phyloP scores from a whole-genome alignment of 2,113 vertebrate species.

The Microcebus lehilahytsara region DNA sequence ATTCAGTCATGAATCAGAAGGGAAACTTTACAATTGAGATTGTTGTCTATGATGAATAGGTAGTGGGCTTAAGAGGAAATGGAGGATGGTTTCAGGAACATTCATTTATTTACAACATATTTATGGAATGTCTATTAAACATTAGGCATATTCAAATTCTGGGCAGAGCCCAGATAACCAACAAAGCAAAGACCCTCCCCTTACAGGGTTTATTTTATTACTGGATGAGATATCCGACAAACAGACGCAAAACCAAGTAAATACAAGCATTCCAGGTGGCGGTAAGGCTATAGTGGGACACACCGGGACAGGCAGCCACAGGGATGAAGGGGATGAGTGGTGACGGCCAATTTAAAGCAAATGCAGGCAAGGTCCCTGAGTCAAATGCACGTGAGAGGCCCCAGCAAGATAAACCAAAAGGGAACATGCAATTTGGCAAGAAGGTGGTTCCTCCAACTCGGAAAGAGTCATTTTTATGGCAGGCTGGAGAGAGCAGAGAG shows the following conservation, averaged over 20 bases:
- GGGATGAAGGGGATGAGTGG: not conserved
- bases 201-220: not conserved
- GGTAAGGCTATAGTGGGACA: not conserved
- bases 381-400: not conserved
- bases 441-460: not conserved
- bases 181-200: not conserved
- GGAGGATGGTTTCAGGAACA: not conserved
- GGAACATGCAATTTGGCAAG: not conserved
- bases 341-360: not conserved
- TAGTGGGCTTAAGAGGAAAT: not conserved
- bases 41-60: not conserved
- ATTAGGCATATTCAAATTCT: not conserved
- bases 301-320: not conserved
- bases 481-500: not conserved
- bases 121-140: not conserved
- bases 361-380: not conserved
- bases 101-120: not conserved
- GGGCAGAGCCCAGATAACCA: not conserved
- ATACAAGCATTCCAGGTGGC: not conserved
- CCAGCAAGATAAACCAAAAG: not conserved
- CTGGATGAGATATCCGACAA: not conserved
- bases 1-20: not conserved
- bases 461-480: not conserved
- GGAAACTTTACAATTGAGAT: not conserved
- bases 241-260: not conserved